phyloP scores from a whole-genome alignment of 2,113 vertebrate genomes.

The Nycticebus coucang region DNA sequence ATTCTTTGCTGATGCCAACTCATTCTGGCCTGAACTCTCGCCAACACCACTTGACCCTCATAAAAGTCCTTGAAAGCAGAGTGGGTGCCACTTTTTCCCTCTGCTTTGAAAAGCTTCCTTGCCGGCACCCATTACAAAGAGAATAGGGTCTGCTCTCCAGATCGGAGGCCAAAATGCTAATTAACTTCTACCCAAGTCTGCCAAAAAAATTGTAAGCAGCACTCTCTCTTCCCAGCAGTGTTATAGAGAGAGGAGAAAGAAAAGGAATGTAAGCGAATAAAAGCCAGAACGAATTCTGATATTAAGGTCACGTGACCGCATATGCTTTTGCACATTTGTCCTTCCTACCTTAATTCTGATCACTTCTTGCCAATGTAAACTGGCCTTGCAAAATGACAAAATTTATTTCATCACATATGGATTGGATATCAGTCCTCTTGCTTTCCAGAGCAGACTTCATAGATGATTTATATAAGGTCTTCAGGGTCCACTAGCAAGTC shows the following conservation, averaged over 20 bases:
- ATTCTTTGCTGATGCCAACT: constrained; percentile 58
- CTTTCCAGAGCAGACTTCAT: not conserved
- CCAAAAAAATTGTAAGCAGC: constrained; percentile 53
- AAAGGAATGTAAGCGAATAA: constrained; percentile 3
- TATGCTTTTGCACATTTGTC: not conserved
- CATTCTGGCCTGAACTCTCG: constrained; percentile 31
- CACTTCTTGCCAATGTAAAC: not conserved
- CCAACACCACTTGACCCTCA: constrained; percentile 70
- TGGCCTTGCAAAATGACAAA: not conserved
- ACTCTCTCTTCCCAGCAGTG: not conserved
- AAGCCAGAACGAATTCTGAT: constrained; percentile 17
- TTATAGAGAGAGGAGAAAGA: not conserved
- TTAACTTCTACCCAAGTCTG: constrained; percentile 47
- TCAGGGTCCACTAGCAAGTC: not conserved
- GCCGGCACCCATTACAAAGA: constrained; percentile 56
- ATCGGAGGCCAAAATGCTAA: constrained; percentile 69
- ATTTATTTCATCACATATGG: not conserved
- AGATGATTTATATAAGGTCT: not conserved
- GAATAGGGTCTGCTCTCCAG: constrained; percentile 58
- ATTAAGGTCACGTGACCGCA: not conserved
- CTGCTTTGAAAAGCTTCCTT: constrained; percentile 61
- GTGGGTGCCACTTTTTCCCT: constrained; percentile 53
- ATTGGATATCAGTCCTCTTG: not conserved
- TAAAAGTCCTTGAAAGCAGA: constrained; percentile 73
- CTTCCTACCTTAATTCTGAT: constrained; percentile 4